These are phyloP conservation scores for Torymus tubicola DNA, from an alignment of 2,888 invertebrate species.

Conservation along the genomic window DNA sequence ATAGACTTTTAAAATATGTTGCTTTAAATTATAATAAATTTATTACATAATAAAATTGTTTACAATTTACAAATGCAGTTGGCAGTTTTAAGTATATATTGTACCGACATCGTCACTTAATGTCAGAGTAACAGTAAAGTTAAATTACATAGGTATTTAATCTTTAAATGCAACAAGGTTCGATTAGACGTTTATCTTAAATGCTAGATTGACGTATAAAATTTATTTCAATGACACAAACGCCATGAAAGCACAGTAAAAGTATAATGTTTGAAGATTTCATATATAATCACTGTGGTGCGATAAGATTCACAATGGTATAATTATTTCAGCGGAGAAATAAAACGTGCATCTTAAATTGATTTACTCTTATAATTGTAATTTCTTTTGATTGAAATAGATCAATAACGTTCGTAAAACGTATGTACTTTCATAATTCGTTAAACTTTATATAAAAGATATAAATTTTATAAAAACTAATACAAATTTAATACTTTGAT, in stretches of 20 bases:
- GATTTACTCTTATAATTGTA: no score
- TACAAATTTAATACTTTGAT: neutral
- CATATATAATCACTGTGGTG: slow-evolving; percentile 12
- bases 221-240: slow-evolving; percentile 24
- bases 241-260: slow-evolving; percentile 3
- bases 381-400: no score
- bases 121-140: slow-evolving; percentile 43
- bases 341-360: no score
- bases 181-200: slow-evolving; percentile 26
- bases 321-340: no score
- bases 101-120: slow-evolving; percentile 35
- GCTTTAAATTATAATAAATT: slow-evolving; percentile 36
- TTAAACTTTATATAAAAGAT: neutral
- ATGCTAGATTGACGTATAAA: slow-evolving; percentile 22
- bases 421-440: neutral
- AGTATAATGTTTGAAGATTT: neutral
- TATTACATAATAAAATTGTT: slow-evolving; percentile 53
- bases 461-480: neutral
- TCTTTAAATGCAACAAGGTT: slow-evolving; percentile 52
- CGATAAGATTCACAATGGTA: no score
- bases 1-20: slow-evolving; percentile 17
- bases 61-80: slow-evolving; percentile 58
- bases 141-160: slow-evolving; percentile 44
- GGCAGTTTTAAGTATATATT: slow-evolving; percentile 50
- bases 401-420: neutral